Conservation (phyloP, 2,797 vertebrate species). For the Gobio occitaniae region DNA sequence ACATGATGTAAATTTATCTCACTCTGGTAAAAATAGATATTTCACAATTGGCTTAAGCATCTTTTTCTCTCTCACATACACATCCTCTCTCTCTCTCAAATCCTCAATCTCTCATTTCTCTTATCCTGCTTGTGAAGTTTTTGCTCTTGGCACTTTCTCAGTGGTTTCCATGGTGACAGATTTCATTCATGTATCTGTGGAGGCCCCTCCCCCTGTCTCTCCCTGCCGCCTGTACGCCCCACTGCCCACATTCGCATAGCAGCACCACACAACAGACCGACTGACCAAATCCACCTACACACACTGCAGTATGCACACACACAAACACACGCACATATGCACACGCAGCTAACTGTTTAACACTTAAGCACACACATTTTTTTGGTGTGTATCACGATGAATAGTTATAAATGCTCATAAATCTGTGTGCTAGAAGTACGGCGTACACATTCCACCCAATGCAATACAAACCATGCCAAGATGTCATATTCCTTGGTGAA, state of each 20-base stretch:
- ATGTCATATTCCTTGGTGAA: neutral
- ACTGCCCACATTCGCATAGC: slow-evolving; percentile 54
- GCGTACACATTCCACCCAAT: neutral
- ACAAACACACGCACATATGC: slow-evolving; percentile 3
- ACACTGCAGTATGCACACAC: slow-evolving; percentile 29
- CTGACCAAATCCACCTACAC: slow-evolving; percentile 59
- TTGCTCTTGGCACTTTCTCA: slow-evolving; percentile 22
- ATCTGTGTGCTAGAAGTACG: neutral
- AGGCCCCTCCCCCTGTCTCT: slow-evolving; percentile 26
- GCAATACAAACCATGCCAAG: neutral
- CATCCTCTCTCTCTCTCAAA: neutral
- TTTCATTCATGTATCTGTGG: slow-evolving; percentile 69
- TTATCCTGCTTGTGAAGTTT: slow-evolving; percentile 3
- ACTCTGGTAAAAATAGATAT: neutral
- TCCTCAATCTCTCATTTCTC: neutral
- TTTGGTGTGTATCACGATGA: neutral
- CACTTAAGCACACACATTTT: slow-evolving; percentile 22
- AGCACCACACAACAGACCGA: slow-evolving; percentile 50
- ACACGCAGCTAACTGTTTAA: slow-evolving; percentile 30
- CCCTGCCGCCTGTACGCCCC: neutral
- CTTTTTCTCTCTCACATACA: neutral
- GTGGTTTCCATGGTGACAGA: slow-evolving; percentile 61
- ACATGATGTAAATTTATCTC: slow-evolving; percentile 22
- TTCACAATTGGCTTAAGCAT: slow-evolving; percentile 3
- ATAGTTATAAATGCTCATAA: neutral